Evolutionary conservation across 2,797 vertebrate genomes (phyloP).

Genomic region (Cyclura pinguis): DNA sequence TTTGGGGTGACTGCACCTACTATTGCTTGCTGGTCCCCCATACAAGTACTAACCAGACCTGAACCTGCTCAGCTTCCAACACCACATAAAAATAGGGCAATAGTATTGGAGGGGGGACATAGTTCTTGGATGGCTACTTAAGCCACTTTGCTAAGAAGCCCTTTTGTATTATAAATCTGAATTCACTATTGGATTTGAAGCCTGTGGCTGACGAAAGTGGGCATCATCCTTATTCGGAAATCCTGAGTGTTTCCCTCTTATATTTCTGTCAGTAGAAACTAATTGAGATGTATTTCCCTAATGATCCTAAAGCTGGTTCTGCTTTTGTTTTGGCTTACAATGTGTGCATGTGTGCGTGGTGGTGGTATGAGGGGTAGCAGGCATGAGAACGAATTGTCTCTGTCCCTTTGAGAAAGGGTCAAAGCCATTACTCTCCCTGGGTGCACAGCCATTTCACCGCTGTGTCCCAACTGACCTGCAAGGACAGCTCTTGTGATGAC

Average conservation of each 20-base stretch:
- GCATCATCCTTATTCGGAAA: background rate
- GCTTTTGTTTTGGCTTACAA: background rate
- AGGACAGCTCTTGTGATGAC: slow-evolving; percentile 56
- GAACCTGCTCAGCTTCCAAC: background rate
- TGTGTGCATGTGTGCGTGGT: background rate
- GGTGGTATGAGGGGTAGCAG: fast-evolving
- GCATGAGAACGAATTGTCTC: fast-evolving
- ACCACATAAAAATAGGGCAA: background rate
- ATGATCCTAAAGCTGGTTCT: background rate
- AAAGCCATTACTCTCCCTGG: slow-evolving; percentile 57
- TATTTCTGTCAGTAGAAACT: background rate
- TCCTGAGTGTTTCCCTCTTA: fast-evolving
- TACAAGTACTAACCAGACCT: no score
- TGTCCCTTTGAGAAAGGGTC: slow-evolving; percentile 60
- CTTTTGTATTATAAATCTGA: no score
- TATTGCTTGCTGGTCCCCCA: no score
- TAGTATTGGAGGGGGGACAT: no score
- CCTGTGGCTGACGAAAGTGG: background rate
- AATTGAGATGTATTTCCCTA: background rate
- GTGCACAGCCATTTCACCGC: slow-evolving; percentile 54
- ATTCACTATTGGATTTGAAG: background rate
- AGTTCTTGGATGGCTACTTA: background rate
- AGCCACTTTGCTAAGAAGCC: background rate
- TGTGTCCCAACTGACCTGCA: slow-evolving; percentile 58
- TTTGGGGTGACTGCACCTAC: no score